Evolutionary conservation across 2,113 vertebrate genomes (phyloP), one percentile per base, ranked within the genome.

Genomic region (Trochalopteron elliotii): DNA sequence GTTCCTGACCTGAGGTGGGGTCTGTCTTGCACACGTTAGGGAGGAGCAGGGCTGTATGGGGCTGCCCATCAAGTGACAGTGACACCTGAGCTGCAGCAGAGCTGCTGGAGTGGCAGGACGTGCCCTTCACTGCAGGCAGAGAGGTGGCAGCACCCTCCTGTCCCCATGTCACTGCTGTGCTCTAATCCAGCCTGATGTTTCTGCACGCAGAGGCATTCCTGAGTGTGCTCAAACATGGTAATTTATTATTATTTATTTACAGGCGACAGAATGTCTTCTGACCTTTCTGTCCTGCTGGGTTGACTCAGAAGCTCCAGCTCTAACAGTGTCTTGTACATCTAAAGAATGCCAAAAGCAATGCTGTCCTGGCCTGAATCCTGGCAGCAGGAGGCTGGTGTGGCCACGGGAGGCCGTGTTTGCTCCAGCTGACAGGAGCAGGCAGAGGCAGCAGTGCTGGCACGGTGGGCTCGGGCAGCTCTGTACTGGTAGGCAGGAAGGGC

Each of bases 191-290:
- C 82, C 56, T 83, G 83, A 75, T 95, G 95, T 56, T 81, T 85
- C 83, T 68, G 86, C 76, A 61, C 39, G 0, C 92, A 72, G 79
- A 37, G 82, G 83, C 79, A 42, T 35, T 91, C 72, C 60, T 57
- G 82, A 87, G 65, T 31, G n/a, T 82, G 92, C 89, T 94, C 96
- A 93, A 91, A 96, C 72, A 83, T 76, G 91, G 87, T 96, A 80
- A 97, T 97, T 97, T 96, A 94, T 97, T 97, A 91, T 96, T 96
- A 96, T 97, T 97, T 97, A 96, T 97, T 97, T 96, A 97, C 76
- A 95, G 92, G 95, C 13, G 37, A 92, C 95, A 95, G 94, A 80
- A 95, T 77, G 90, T 96, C 96, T 96, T 95, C 86, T 97, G 97
- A 96, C 97, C 96, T 97, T 94, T 79, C 9, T 45, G 80, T 96